A percentile compares a stretch with the other conserved stretches of the same genome.
Evolutionary conservation across 2,113 vertebrate genomes (phyloP).

Genomic region (Megaceryle torquata): DNA sequence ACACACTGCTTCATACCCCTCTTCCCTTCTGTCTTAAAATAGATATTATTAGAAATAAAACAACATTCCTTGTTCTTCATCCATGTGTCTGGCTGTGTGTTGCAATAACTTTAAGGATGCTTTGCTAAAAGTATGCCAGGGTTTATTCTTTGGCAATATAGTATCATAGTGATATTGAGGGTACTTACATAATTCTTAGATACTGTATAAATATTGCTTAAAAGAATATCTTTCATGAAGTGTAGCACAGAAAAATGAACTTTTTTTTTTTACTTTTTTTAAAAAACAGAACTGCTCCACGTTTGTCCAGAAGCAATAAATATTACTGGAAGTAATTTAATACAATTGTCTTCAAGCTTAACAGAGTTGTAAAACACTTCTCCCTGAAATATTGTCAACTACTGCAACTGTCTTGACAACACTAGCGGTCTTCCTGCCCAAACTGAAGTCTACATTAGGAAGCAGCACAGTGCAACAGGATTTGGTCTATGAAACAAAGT

Average conservation of each 20-base stretch:
- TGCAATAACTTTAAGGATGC: not conserved
- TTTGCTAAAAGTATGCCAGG: not conserved
- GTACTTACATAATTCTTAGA: not conserved
- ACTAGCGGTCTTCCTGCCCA: too few relatives aligned
- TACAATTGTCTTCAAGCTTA: too few relatives aligned
- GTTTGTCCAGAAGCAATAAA: not conserved
- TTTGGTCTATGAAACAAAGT: not conserved
- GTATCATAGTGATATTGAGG: not conserved
- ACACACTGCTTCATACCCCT: not conserved
- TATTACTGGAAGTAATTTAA: not conserved
- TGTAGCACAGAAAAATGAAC: not conserved
- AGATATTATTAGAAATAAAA: not conserved
- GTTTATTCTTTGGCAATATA: not conserved
- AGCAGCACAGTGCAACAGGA: not conserved
- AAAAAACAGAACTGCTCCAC: not conserved
- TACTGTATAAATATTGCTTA: too few relatives aligned
- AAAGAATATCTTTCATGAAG: not conserved
- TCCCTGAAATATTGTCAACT: too few relatives aligned
- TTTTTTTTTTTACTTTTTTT: not conserved
- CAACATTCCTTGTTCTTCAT: not conserved
- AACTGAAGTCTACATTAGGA: not conserved
- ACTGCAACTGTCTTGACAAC: too few relatives aligned
- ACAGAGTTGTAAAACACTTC: too few relatives aligned
- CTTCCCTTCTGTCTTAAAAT: not conserved
- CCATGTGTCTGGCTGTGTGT: not conserved